phyloP scores from a whole-genome alignment of 2,113 vertebrate genomes.

The Gallinago undulata region DNA sequence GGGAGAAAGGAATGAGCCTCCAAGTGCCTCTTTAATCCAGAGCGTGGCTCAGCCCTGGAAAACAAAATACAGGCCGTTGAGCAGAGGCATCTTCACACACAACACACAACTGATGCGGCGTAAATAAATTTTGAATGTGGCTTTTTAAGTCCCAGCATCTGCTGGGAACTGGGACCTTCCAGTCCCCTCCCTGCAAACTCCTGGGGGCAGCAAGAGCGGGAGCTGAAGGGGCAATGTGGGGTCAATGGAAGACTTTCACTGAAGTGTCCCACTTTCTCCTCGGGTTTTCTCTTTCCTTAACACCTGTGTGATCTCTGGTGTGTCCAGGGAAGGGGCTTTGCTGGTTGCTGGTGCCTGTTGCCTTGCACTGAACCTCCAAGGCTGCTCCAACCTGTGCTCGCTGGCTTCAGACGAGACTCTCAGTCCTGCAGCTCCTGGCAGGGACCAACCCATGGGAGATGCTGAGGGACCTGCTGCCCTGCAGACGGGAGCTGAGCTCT shows the following conservation, averaged over 20 bases:
- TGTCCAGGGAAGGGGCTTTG: background rate
- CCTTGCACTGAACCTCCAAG: background rate
- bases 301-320: background rate
- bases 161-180: background rate
- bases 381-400: background rate
- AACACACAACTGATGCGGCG: background rate
- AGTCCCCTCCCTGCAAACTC: background rate
- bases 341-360: background rate
- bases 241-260: background rate
- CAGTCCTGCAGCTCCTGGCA: background rate
- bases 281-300: background rate
- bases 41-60: background rate
- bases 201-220: background rate
- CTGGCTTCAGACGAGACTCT: background rate
- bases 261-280: background rate
- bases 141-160: background rate
- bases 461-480: background rate
- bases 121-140: background rate
- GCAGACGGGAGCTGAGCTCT: background rate
- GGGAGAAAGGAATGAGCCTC: background rate
- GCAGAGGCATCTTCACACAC: background rate
- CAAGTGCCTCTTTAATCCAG: background rate
- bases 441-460: background rate
- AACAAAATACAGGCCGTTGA: background rate
- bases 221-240: background rate